Evolutionary conservation across 2,888 invertebrate genomes (phyloP), one percentile per base, ranked within the genome.

Genomic region (Pollenia angustigena): DNA sequence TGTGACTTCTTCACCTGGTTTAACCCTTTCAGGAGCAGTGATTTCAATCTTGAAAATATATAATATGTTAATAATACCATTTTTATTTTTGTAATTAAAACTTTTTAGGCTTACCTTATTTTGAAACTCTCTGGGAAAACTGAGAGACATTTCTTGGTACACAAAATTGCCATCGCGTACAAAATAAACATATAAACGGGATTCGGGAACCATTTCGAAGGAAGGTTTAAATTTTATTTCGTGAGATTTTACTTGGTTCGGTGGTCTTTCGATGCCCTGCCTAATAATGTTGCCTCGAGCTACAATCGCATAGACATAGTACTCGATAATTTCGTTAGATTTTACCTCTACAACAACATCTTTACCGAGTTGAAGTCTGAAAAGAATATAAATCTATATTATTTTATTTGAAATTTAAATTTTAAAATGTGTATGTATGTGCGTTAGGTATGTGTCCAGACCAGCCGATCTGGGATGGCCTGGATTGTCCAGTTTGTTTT

Each of bases 281-380:
- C 95, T 93, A 10, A 98, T 93, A 52, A 98, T 96, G 90, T 98
- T 97, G 0, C 98, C 98, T 76, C 98, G 95, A 9, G 97, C 98
- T 85, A 98, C 94, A 23, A 98, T 95, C 80, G 95, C 94, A 91
- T 97, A 98, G 85, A 95, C 96, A 64, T 98, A 94, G 87, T 97
- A 95, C 87, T 96, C 95, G 93, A 98, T 94, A 0, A 95, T 95
- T 88, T 95, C 95, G 0, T 96, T 97, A 1, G 97, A 96, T 83
- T 96, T 95, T 1, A 98, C 95, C 87, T 95, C 94, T 48, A 98
- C 95, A 76, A 96, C 95, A 68, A 98, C 94, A 85, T 96, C 96
- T 79, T 95, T 95, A 84, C 96, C 96, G 0, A 97, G 95, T 85
- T 94, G 91, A 0, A 95, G 94, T 18, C 94, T 94, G 12, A 93